Percentiles rank a stretch among this genome's conserved stretches.
Conservation (phyloP, 2,797 vertebrate genomes). For the Acomys russatus region DNA sequence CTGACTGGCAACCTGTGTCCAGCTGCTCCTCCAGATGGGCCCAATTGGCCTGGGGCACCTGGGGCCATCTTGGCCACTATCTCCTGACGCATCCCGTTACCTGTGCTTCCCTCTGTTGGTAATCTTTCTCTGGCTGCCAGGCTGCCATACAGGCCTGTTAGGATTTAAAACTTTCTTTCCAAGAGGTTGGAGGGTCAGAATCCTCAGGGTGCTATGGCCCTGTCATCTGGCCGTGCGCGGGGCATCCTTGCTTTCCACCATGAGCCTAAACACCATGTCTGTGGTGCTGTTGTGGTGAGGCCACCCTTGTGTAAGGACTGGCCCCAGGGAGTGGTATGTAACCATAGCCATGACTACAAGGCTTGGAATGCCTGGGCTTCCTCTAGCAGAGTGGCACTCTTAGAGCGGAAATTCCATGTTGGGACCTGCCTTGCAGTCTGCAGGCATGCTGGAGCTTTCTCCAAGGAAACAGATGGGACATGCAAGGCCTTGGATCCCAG, state of each 20-base stretch:
- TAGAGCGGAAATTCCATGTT: not conserved
- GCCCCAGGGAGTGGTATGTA: not conserved
- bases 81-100: not conserved
- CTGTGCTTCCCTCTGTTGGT: not conserved
- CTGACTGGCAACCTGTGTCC: not conserved
- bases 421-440: not conserved
- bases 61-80: not conserved
- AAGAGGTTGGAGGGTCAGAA: too few species aligned
- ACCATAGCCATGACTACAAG: rapidly evolving
- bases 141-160: not conserved
- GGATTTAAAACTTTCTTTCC: not conserved
- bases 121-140: not conserved
- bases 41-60: not conserved
- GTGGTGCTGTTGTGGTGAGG: not conserved
- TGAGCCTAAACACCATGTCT: not conserved
- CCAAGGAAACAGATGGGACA: rapidly evolving
- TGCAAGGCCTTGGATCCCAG: rapidly evolving
- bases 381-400: not conserved
- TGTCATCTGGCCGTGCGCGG: rapidly evolving
- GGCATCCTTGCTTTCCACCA: not conserved
- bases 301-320: not conserved
- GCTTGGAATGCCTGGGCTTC: too few species aligned
- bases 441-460: not conserved
- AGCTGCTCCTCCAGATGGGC: not conserved
- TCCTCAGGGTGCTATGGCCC: not conserved